Evolutionary conservation across 2,113 vertebrate species (phyloP).

Genomic region (Macrotis lagotis): DNA sequence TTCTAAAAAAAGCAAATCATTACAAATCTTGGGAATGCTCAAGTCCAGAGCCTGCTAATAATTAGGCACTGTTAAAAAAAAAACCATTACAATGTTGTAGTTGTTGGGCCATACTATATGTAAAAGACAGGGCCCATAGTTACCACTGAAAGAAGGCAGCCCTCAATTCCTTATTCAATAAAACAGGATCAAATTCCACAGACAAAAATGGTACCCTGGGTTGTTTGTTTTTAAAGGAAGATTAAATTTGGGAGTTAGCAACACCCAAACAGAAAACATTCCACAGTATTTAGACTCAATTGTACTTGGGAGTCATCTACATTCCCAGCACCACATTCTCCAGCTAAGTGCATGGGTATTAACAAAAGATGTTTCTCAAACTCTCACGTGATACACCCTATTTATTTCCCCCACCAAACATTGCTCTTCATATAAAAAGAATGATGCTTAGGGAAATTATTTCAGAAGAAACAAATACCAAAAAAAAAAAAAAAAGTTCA

Average conservation of each 20-base stretch:
- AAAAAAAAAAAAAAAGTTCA: constrained; percentile 56
- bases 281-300: constrained; percentile 74
- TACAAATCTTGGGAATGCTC: constrained; percentile 31
- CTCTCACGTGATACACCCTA: constrained; percentile 44
- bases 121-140: constrained; percentile 54
- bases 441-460: constrained; percentile 48
- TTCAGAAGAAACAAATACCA: constrained; percentile 47
- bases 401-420: constrained; percentile 56
- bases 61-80: constrained; percentile 31
- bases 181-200: constrained; percentile 76
- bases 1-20: constrained; percentile 3
- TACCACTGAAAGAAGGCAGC: constrained; percentile 67
- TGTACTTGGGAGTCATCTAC: constrained; percentile 67
- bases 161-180: constrained; percentile 69
- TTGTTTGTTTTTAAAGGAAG: constrained; percentile 80
- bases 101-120: constrained; percentile 49
- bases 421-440: constrained; percentile 27
- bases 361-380: constrained; percentile 69
- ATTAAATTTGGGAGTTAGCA: constrained; percentile 81
- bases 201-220: constrained; percentile 62
- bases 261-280: constrained; percentile 80
- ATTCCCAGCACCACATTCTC: constrained; percentile 65
- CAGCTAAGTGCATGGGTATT: constrained; percentile 40
- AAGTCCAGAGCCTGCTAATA: constrained; percentile 53
- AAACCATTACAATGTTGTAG: constrained; percentile 50